Percentiles rank a stretch among this genome's conserved stretches.
Evolutionary conservation across 2,888 invertebrate species (phyloP).

Genomic region (Dioctria rufipes): DNA sequence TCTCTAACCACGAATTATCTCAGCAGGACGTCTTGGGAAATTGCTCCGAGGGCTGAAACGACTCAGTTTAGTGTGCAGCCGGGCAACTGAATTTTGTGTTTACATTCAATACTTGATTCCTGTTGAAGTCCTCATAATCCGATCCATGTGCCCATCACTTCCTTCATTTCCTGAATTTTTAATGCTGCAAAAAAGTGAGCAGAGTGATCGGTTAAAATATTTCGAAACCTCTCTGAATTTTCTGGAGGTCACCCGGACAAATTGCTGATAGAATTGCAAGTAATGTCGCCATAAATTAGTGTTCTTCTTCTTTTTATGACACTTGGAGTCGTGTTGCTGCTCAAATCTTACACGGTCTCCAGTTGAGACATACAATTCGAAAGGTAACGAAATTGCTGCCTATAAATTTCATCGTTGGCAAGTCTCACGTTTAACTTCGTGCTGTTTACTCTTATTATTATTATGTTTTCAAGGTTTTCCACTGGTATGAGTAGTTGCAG

Average conservation of each 20-base stretch:
- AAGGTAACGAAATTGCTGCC: constrained; percentile 51
- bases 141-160: not conserved
- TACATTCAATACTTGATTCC: constrained; percentile 8
- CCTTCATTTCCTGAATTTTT: not conserved
- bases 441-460: constrained; percentile 47
- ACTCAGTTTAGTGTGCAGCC: not conserved
- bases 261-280: constrained; percentile 43
- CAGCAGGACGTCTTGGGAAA: constrained; percentile 57
- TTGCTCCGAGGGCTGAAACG: not conserved
- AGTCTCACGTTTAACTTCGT: constrained; percentile 53
- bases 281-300: constrained; percentile 40
- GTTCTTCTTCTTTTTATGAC: constrained; percentile 29
- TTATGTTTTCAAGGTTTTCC: constrained; percentile 15
- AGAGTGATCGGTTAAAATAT: not conserved
- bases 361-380: constrained; percentile 25
- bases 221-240: not conserved
- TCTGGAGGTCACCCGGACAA: constrained; percentile 24
- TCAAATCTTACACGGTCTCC: constrained; percentile 40
- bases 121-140: not conserved
- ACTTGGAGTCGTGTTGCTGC: constrained; percentile 23
- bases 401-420: constrained; percentile 55
- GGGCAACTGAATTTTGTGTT: not conserved
- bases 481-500: constrained; percentile 11
- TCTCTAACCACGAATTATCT: constrained; percentile 62
- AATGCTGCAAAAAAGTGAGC: not conserved